Evolutionary conservation across 1,140 invertebrate genomes (phyloP).

Genomic region (Drosophila quadrilineata): DNA sequence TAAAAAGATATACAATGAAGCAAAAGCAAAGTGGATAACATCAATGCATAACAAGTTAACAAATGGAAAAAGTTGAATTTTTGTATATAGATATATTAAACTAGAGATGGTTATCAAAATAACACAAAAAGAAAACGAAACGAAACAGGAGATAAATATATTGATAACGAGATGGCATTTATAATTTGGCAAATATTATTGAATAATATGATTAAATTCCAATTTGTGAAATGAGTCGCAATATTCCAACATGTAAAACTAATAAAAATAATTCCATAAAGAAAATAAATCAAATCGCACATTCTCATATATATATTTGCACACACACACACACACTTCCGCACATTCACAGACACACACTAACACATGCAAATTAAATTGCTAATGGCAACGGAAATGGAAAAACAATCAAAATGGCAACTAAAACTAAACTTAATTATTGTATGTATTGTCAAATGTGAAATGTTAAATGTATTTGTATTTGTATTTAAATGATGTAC

Average conservation of each 20-base stretch:
- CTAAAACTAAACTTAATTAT: conserved; percentile 69
- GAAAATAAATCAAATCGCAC: conserved; percentile 19
- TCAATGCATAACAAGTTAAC: too few relatives aligned
- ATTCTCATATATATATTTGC: conserved; percentile 52
- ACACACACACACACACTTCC: too few relatives aligned
- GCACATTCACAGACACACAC: conserved; percentile 43
- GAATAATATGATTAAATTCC: conserved; percentile 28
- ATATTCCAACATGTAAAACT: conserved; percentile 17
- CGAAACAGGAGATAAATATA: too few relatives aligned
- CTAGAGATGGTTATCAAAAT: conserved; percentile 30
- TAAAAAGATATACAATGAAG: too few relatives aligned
- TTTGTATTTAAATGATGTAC: conserved; percentile 74
- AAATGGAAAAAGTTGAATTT: conserved; percentile 73
- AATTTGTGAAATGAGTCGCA: conserved; percentile 8
- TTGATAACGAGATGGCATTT: too few relatives aligned
- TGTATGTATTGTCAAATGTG: too few relatives aligned
- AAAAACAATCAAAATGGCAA: conserved; percentile 72
- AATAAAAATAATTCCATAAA: conserved; percentile 12
- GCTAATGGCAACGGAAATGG: too few relatives aligned
- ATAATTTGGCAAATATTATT: not conserved
- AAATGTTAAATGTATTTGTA: conserved; percentile 73
- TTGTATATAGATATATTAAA: conserved; percentile 38
- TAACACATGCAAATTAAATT: too few relatives aligned
- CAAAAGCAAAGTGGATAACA: too few relatives aligned
- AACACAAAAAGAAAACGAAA: not conserved